These are phyloP conservation scores for Stictocephala bisonia DNA, from an alignment of 2,888 invertebrate genomes.

Conservation along the genomic window DNA sequence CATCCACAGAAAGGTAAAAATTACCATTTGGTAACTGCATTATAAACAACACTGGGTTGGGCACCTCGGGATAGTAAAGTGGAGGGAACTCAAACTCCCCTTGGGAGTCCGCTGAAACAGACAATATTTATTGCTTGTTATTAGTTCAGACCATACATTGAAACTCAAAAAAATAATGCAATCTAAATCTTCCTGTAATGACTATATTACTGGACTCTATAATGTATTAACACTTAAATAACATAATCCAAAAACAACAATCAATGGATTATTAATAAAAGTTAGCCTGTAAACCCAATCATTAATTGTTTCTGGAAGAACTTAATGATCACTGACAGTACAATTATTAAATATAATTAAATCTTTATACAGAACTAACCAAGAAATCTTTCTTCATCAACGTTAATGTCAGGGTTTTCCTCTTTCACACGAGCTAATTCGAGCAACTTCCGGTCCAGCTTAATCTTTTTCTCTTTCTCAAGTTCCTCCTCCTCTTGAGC, in stretches of 20 bases:
- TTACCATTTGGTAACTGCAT: slow-evolving; percentile 67
- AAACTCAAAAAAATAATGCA: too few relatives aligned
- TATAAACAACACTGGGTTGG: slow-evolving; percentile 71
- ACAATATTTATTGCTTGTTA: too few relatives aligned
- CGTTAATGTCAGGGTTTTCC: slow-evolving; percentile 71
- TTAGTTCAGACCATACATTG: too few relatives aligned
- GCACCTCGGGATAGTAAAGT: slow-evolving; percentile 68
- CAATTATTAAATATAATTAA: too few relatives aligned
- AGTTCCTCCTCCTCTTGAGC: slow-evolving; percentile 71
- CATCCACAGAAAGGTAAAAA: slow-evolving; percentile 73
- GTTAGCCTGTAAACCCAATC: too few relatives aligned
- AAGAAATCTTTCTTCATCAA: slow-evolving; percentile 72
- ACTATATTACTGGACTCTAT: too few relatives aligned
- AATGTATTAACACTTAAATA: too few relatives aligned
- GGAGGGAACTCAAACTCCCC: slow-evolving; percentile 67
- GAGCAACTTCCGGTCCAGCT: slow-evolving; percentile 67
- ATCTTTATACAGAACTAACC: slow-evolving; percentile 65
- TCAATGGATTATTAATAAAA: too few relatives aligned
- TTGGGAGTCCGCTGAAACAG: slow-evolving; percentile 68
- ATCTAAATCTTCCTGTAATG: neutral
- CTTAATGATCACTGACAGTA: too few relatives aligned
- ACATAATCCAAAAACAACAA: too few relatives aligned
- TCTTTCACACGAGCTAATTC: slow-evolving; percentile 70
- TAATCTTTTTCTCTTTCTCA: slow-evolving; percentile 67
- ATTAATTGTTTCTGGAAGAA: too few relatives aligned